Evolutionary conservation across 2,888 invertebrate genomes (phyloP).

Genomic region (Euphydryas editha): DNA sequence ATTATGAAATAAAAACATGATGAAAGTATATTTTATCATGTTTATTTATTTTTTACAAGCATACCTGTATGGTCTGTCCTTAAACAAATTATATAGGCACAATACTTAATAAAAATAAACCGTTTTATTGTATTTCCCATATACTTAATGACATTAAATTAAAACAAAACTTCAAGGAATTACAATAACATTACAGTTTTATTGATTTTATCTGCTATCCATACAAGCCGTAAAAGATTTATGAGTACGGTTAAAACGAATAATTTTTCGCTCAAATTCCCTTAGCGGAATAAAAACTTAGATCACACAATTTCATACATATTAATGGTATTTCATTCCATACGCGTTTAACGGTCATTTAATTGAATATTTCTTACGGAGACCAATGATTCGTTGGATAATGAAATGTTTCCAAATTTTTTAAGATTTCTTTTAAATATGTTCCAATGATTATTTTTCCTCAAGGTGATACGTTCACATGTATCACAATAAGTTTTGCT

Average conservation of each 20-base stretch:
- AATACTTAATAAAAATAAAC: background rate
- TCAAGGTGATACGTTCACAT: too few species aligned
- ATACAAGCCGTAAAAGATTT: conserved; percentile 32
- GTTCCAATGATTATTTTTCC: too few species aligned
- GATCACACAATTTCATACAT: conserved; percentile 40
- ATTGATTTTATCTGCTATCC: conserved; percentile 24
- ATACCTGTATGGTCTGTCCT: too few species aligned
- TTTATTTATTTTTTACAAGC: too few species aligned
- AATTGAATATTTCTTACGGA: conserved; percentile 13
- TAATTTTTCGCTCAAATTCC: conserved; percentile 41
- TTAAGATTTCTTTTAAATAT: too few species aligned
- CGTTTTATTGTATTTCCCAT: background rate
- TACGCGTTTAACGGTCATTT: conserved; percentile 22
- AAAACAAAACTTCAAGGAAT: background rate
- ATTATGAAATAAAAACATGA: background rate
- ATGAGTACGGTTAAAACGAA: conserved; percentile 31
- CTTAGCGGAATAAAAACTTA: conserved; percentile 33
- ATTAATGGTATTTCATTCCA: conserved; percentile 39
- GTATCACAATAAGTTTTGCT: too few species aligned
- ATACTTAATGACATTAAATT: background rate
- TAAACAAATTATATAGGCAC: too few species aligned
- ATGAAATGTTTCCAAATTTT: background rate
- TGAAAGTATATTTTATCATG: too few species aligned
- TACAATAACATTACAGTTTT: background rate
- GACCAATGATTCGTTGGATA: background rate